Conservation (phyloP, 2,797 vertebrate species). For the Hippoglossus hippoglossus region DNA sequence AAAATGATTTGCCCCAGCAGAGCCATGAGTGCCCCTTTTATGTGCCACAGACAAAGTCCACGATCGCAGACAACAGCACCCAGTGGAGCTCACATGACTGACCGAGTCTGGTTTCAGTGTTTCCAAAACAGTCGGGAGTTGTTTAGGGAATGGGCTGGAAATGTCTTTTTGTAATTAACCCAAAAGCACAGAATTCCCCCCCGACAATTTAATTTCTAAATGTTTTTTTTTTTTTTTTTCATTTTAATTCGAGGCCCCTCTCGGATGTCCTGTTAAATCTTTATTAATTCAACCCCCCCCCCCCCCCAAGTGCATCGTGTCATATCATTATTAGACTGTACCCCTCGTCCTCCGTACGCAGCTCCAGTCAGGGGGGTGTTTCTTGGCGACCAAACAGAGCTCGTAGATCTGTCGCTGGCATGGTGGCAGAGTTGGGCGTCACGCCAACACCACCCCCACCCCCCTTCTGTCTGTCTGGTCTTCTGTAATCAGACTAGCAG, state of each 20-base stretch:
- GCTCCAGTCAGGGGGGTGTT: conserved; percentile 48
- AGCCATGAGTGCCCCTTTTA: conserved; percentile 37
- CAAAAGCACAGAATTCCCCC: conserved; percentile 37
- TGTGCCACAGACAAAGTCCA: conserved; percentile 54
- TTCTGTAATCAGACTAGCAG: conserved; percentile 76
- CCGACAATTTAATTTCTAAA: neutral
- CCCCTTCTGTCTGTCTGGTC: conserved; percentile 71
- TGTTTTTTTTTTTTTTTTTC: conserved; percentile 23
- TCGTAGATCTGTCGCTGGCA: conserved; percentile 71
- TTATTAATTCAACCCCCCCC: conserved; percentile 36
- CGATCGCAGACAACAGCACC: conserved; percentile 40
- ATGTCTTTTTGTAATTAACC: conserved; percentile 39
- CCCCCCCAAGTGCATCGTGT: conserved; percentile 20
- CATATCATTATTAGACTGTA: conserved; percentile 50
- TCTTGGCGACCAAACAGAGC: conserved; percentile 61
- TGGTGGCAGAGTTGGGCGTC: conserved; percentile 71
- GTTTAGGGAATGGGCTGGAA: neutral
- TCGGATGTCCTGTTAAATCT: conserved; percentile 38
- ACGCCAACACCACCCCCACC: conserved; percentile 64
- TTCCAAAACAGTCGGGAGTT: conserved; percentile 52
- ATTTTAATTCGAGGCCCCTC: neutral
- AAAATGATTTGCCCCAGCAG: conserved; percentile 47
- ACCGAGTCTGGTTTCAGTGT: conserved; percentile 49
- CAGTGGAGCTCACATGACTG: conserved; percentile 57
- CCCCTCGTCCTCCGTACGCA: conserved; percentile 35